phyloP scores from a whole-genome alignment of 2,797 vertebrate species.

The Argentina silus region DNA sequence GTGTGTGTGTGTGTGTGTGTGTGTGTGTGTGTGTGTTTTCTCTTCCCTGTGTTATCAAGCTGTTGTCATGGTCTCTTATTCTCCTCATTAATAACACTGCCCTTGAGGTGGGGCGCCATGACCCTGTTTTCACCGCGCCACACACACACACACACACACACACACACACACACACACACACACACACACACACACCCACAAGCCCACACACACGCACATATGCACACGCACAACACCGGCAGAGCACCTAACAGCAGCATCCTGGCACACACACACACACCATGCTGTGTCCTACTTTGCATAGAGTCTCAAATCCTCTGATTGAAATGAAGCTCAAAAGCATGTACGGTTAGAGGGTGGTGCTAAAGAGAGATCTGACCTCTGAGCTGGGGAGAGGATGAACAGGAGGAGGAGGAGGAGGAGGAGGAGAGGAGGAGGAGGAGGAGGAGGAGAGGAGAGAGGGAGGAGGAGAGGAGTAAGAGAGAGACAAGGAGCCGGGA shows the following conservation, averaged over 20 bases:
- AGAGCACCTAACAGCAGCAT: conserved; percentile 63
- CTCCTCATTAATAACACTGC: conserved; percentile 75
- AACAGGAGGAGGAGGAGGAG: background rate
- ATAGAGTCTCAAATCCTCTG: conserved; percentile 19
- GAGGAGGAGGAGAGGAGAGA: background rate
- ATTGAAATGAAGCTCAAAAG: conserved; percentile 21
- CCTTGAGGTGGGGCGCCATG: conserved; percentile 68
- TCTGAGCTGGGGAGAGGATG: background rate
- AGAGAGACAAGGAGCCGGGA: background rate
- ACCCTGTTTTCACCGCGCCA: conserved; percentile 62
- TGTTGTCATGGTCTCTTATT: conserved; percentile 73
- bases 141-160: conserved; percentile 1
- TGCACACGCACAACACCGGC: conserved; percentile 37
- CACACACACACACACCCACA: conserved; percentile 7
- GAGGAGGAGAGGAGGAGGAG: background rate
- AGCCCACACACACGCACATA: conserved; percentile 7
- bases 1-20: background rate
- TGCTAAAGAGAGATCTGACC: background rate
- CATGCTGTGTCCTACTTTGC: conserved; percentile 39
- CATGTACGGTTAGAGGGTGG: background rate
- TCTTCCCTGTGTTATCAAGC: conserved; percentile 65
- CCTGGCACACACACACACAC: conserved; percentile 47
- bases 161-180: conserved; percentile 30
- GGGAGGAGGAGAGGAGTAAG: background rate
- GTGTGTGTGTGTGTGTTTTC: background rate